phyloP scores from a whole-genome alignment of 2,797 vertebrate genomes.

The Myotis pilosus region DNA sequence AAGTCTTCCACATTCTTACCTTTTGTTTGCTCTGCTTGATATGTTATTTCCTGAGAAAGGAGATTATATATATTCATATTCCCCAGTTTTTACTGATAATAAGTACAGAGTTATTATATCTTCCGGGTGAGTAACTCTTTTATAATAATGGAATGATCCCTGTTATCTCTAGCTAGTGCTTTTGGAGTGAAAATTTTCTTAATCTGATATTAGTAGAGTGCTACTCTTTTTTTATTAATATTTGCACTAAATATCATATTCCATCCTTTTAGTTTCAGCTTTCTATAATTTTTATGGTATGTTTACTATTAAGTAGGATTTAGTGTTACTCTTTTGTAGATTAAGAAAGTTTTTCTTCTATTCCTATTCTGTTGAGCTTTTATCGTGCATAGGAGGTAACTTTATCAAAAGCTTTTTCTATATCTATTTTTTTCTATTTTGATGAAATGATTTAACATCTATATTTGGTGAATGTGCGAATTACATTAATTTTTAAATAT shows the following conservation, averaged over 20 bases:
- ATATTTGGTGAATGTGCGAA: not conserved
- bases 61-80: too few species aligned
- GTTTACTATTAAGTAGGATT: not conserved
- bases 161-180: not conserved
- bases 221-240: not conserved
- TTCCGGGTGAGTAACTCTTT: not conserved
- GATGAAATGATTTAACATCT: not conserved
- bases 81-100: not conserved
- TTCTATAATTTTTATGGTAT: not conserved
- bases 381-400: not conserved
- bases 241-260: slow-evolving; percentile 7
- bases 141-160: not conserved
- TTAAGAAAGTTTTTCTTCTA: not conserved
- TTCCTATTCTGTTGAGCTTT: not conserved
- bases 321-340: not conserved
- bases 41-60: not conserved
- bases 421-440: not conserved
- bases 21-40: not conserved
- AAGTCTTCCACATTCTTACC: not conserved
- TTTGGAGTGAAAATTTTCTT: slow-evolving; percentile 22
- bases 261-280: not conserved
- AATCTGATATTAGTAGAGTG: not conserved
- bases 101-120: not conserved
- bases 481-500: slow-evolving; percentile 8
- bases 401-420: not conserved